Base-by-base conservation (phyloP, 2,888 invertebrate genomes). In the Ceriagrion tenellum region DNA sequence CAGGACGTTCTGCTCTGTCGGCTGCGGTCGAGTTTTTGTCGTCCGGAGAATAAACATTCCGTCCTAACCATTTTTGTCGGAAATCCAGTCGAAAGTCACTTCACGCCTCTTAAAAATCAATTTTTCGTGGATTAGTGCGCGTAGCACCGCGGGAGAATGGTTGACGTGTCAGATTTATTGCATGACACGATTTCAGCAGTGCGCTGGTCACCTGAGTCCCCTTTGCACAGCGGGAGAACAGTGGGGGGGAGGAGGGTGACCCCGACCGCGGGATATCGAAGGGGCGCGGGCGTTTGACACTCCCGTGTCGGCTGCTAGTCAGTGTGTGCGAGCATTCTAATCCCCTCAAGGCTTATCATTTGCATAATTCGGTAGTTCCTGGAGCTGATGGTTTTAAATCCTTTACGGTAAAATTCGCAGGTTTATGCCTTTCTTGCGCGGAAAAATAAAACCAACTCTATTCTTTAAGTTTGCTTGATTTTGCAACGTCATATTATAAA, bases 71-170 rank as follows among this genome's bases (percentile, higher is more conserved):
- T 81, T 35, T 81, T 81, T 81, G 81, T 81, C 23, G 16, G 81
- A 30, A 16, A 26, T 18, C 35, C 30, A 23, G 35, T 30, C 35
- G 13, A 35, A 81, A n/a, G 13, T 81, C 81, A 35, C 30, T 81
- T 35, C 81, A 81, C 81, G 81, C 81, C 35, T 81, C 18, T 81
- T 35, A 30, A 81, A 81, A 81, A 81, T 81, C 81, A 35, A 81
- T 81, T 81, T 81, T 81, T 81, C 81, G 30, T 81, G 81, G 35
- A 81, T 81, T 81, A 81, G 81, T 18, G 35, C 35, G 81, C 35
- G 81, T 35, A 35, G 16, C 81, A 26, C 81, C 35, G 30, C 35
- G 81, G 81, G 35, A 35, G 35, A 26, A 3, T 16, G 81, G 30
- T 26, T 81, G 81, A 81, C 30, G 81, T 35, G 30, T 30, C 13